A percentile compares a stretch with the other conserved stretches of the same genome.
These are phyloP conservation scores for Steinernema feltiae DNA, from an alignment of 1,140 invertebrate genomes.

Conservation along the genomic window DNA sequence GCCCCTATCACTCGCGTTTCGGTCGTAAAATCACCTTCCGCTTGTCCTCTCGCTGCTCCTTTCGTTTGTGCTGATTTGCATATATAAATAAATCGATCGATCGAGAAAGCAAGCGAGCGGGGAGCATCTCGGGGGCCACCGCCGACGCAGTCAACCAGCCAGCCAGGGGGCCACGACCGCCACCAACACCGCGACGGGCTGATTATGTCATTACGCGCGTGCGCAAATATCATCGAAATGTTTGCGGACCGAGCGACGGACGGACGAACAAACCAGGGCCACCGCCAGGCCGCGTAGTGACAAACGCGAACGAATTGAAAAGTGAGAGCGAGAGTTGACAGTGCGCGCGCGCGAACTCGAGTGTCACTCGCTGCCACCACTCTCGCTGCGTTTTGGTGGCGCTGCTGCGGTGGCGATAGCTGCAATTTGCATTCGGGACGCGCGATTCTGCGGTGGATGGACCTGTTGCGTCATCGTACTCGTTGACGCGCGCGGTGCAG, in stretches of 20 bases:
- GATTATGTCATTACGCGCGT: slow-evolving; percentile 15
- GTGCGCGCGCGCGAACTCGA: not conserved
- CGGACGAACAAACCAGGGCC: not conserved
- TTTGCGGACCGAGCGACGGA: not conserved
- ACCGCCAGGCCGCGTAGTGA: not conserved
- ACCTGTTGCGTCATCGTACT: too few species aligned
- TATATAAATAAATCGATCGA: slow-evolving; percentile 7
- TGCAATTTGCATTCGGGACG: too few species aligned
- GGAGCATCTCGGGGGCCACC: not conserved
- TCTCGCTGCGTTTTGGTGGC: not conserved
- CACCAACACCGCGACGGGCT: not conserved
- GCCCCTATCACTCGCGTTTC: too few species aligned
- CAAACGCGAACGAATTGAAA: not conserved
- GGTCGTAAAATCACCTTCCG: not conserved
- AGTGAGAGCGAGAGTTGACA: slow-evolving; percentile 4
- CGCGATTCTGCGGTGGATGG: too few species aligned
- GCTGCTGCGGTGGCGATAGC: too few species aligned
- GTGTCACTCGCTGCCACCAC: slow-evolving; percentile 8
- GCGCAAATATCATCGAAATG: slow-evolving; percentile 15
- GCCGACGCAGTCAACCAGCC: too few species aligned
- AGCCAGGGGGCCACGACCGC: not conserved
- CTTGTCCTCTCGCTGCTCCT: too few species aligned
- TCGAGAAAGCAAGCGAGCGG: not conserved
- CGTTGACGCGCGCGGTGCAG: too few species aligned
- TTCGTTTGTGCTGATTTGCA: slow-evolving; percentile 7